These are phyloP conservation scores for Flabesymbios commensalis DNA, from an alignment of 2,888 invertebrate species.

Conservation along the genomic window DNA sequence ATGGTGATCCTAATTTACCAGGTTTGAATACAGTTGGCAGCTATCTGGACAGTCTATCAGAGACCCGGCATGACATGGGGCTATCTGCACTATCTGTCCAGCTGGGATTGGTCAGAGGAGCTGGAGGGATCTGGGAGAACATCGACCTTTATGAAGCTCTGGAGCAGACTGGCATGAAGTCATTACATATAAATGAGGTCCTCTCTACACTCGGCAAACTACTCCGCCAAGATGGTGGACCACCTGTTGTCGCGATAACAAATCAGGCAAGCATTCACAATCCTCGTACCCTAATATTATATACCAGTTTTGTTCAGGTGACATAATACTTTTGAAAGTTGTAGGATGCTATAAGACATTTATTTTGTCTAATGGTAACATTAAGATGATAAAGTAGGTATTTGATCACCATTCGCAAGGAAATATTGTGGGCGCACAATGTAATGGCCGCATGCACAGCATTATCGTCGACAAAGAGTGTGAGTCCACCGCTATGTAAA, in stretches of 20 bases:
- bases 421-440: no score
- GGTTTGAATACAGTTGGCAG: not conserved
- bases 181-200: constrained; percentile 4
- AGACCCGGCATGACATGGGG: not conserved
- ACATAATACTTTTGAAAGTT: no score
- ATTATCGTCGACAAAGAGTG: no score
- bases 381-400: no score
- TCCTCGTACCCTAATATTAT: no score
- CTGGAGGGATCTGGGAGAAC: not conserved
- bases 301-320: no score
- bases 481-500: no score
- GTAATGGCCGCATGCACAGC: no score
- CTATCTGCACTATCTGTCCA: not conserved
- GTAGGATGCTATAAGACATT: no score
- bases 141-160: no score
- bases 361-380: no score
- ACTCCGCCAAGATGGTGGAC: not conserved
- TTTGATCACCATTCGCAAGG: no score
- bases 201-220: not conserved
- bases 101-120: constrained; percentile 1
- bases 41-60: not conserved
- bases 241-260: not conserved
- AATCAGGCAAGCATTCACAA: constrained; percentile 9
- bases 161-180: not conserved
- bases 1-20: not conserved